These are phyloP conservation scores for Drosophila bunnanda DNA, from an alignment of 2,888 invertebrate genomes.

Conservation along the genomic window DNA sequence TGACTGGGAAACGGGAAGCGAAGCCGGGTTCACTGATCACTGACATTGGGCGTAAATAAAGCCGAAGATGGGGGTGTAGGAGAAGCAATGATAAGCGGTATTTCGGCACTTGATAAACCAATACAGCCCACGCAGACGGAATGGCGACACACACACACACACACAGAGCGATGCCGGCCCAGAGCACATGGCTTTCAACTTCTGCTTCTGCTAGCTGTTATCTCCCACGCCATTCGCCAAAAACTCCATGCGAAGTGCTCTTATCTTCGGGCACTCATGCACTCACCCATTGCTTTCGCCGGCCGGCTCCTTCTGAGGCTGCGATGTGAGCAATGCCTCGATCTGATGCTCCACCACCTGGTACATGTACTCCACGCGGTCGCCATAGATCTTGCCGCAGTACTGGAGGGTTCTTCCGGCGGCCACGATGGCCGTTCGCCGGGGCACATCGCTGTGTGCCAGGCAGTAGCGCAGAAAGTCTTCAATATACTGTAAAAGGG, in stretches of 20 bases:
- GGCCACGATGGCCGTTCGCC: conserved; percentile 39
- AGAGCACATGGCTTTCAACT: conserved; percentile 34
- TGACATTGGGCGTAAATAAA: conserved; percentile 23
- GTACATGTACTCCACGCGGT: conserved; percentile 80
- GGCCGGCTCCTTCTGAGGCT: conserved; percentile 45
- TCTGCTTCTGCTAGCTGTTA: background rate
- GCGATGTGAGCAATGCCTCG: conserved; percentile 64
- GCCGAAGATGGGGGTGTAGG: conserved; percentile 7
- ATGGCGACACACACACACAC: conserved; percentile 15
- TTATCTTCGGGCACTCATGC: background rate
- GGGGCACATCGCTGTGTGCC: conserved; percentile 3
- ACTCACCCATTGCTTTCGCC: conserved; percentile 30
- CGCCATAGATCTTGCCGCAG: conserved; percentile 80
- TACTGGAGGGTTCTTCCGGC: conserved; percentile 71
- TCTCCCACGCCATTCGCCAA: background rate
- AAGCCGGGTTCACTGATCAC: conserved; percentile 15
- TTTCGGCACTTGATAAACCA: conserved; percentile 17
- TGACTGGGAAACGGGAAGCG: conserved; percentile 1
- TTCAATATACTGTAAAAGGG: conserved; percentile 70
- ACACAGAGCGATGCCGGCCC: background rate
- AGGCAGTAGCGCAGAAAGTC: conserved; percentile 61
- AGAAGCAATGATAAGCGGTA: conserved; percentile 37
- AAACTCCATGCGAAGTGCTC: background rate
- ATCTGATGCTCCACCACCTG: conserved; percentile 75
- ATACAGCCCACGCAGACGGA: conserved; percentile 25